Percentiles rank a stretch among this genome's conserved stretches.
These are phyloP conservation scores for Frankliniella intonsa DNA, from an alignment of 2,888 invertebrate genomes.

Conservation along the genomic window DNA sequence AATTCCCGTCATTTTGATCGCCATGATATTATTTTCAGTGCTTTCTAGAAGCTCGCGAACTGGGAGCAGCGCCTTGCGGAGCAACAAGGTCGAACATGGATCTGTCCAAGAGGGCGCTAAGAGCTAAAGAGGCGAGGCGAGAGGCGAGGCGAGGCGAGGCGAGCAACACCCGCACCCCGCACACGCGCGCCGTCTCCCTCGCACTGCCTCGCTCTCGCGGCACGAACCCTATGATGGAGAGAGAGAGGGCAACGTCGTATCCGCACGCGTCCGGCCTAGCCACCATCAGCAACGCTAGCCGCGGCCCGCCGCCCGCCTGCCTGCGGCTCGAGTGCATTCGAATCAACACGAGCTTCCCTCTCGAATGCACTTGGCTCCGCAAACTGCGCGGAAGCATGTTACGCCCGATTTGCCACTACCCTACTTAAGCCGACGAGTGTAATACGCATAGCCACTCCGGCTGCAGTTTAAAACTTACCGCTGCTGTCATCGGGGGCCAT, in stretches of 20 bases:
- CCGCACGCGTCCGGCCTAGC: no score
- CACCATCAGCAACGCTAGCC: background rate
- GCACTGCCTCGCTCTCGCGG: background rate
- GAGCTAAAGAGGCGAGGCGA: slow-evolving; percentile 17
- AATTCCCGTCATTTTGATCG: slow-evolving; percentile 2
- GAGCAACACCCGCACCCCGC: background rate
- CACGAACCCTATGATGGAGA: background rate
- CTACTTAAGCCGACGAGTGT: no score
- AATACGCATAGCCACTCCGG: no score
- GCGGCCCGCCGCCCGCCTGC: background rate
- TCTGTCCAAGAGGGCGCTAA: slow-evolving; percentile 22
- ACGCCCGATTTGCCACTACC: no score
- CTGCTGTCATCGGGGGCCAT: no score
- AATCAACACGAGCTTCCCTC: no score
- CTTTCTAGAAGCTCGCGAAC: slow-evolving; percentile 26
- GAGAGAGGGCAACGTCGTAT: background rate
- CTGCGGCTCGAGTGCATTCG: no score
- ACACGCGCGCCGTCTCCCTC: background rate
- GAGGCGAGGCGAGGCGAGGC: background rate
- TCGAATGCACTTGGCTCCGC: no score
- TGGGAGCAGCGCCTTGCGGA: background rate
- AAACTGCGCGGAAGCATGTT: no score
- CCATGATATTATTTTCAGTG: slow-evolving; percentile 15
- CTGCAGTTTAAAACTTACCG: no score
- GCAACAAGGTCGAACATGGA: slow-evolving; percentile 26